Conservation (phyloP, 2,113 vertebrate species). For the Hippolais icterina region DNA sequence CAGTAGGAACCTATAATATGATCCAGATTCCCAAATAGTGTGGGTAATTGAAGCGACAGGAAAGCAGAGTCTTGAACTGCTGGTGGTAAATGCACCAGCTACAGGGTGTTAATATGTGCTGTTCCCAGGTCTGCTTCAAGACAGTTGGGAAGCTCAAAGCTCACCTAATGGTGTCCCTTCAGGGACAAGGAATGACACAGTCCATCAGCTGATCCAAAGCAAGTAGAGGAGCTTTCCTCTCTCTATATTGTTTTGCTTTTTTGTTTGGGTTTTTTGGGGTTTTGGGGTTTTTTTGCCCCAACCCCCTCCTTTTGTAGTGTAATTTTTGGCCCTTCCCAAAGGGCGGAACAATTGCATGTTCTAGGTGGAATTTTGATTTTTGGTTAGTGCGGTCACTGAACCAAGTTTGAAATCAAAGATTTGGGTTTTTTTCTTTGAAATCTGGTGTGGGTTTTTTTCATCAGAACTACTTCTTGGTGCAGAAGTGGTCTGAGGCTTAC, state of each 20-base stretch:
- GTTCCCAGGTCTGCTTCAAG: neutral
- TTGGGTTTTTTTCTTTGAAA: neutral
- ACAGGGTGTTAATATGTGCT: neutral
- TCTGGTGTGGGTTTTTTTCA: neutral
- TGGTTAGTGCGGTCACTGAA: neutral
- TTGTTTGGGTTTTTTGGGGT: neutral
- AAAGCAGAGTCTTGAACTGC: neutral
- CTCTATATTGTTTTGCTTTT: neutral
- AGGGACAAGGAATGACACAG: neutral
- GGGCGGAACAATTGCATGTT: neutral
- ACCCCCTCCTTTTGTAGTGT: neutral
- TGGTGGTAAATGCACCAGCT: neutral
- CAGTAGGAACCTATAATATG: accelerated
- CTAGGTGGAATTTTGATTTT: neutral
- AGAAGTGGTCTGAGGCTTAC: neutral
- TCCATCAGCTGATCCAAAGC: neutral
- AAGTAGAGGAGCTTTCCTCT: neutral
- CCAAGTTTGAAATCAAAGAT: neutral
- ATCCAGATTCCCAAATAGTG: neutral
- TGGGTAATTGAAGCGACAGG: accelerated
- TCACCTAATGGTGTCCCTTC: neutral
- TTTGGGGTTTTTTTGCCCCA: neutral
- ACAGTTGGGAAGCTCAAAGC: neutral
- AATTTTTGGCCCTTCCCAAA: neutral
- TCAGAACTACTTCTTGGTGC: neutral